Base-by-base conservation (phyloP, 2,113 vertebrate genomes). In the Phaethon lepturus region DNA sequence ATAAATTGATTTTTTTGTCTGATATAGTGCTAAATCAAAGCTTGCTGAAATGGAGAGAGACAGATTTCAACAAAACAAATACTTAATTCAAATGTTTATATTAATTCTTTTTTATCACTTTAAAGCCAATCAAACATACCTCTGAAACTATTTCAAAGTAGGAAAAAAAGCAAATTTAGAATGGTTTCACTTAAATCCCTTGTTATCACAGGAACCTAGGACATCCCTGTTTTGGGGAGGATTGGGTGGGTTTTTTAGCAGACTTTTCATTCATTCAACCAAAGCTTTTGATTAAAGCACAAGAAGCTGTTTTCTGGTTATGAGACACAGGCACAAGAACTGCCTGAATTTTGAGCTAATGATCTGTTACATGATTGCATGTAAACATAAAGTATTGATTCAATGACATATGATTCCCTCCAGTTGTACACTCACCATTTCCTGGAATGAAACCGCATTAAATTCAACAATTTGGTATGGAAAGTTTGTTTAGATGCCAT, bases 221-320 rank as follows among this genome's bases (percentile, higher is more conserved):
- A 26, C 28, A 68, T 24, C 3, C 3, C 28, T 5, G 35, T 2
- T 2, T n/a, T 29, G 33, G 20, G 7, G 10, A 1, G 9, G 3
- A 1, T 8, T 29, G 29, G 5, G 11, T 3, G 2, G 28, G 0
- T 26, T 7, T 20, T 68, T 80, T 50, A 28, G 22, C 7, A 74
- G 11, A 55, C 7, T 47, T 40, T 22, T 47, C 7, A 10, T 33
- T 81, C 6, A 0, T 63, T 68, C 29, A 26, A 16, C 29, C 72
- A 14, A 35, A 62, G 8, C 5, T 59, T 60, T 73, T 59, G 28
- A 49, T 17, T 26, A 38, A 56, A 47, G 24, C 52, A 74, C 35
- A 80, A 18, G 3, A 29, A 79, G 15, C 3, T 20, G 6, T 59
- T 22, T 42, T 13, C 33, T 67, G 35, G 26, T 49, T 53, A 38